Evolutionary conservation across 64 coral and sea anemone genomes (phyloP).

Genomic region (Montipora capricornis): DNA sequence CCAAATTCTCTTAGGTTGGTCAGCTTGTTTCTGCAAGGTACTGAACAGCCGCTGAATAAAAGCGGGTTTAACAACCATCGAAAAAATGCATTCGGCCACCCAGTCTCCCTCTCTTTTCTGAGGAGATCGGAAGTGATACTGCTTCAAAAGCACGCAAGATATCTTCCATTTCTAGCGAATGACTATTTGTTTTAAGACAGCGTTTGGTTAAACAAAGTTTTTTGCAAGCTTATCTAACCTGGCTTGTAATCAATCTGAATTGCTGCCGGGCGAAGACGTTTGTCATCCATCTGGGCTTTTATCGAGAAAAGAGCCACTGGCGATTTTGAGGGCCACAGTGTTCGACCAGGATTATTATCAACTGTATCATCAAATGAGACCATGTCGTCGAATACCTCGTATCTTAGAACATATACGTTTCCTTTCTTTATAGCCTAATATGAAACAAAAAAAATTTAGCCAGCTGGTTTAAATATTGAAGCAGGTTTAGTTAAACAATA

Average conservation of each 20-base stretch:
- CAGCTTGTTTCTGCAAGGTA: no score
- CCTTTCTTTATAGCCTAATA: constrained; percentile 53
- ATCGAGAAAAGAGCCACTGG: constrained; percentile 74
- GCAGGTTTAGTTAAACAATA: no score
- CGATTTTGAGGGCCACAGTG: constrained; percentile 67
- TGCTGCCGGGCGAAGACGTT: constrained; percentile 55
- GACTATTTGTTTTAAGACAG: no score
- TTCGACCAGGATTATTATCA: constrained; percentile 41
- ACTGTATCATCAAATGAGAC: constrained; percentile 30
- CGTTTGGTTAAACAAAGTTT: neutral
- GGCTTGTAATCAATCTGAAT: constrained; percentile 89
- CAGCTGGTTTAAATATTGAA: neutral
- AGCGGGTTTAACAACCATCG: no score
- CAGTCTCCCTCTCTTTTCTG: no score
- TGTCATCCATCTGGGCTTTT: neutral
- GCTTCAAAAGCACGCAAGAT: no score
- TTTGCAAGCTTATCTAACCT: constrained; percentile 33
- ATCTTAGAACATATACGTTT: constrained; percentile 52
- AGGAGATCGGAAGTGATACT: no score
- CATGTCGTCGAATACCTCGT: constrained; percentile 75
- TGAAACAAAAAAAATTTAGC: neutral
- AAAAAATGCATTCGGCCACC: no score
- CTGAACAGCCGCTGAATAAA: no score
- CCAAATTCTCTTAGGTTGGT: no score
- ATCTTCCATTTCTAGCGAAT: no score